Percentiles rank a stretch among this genome's conserved stretches.
Conservation (phyloP, 2,797 vertebrate species). For the Sarcophilus harrisii region DNA sequence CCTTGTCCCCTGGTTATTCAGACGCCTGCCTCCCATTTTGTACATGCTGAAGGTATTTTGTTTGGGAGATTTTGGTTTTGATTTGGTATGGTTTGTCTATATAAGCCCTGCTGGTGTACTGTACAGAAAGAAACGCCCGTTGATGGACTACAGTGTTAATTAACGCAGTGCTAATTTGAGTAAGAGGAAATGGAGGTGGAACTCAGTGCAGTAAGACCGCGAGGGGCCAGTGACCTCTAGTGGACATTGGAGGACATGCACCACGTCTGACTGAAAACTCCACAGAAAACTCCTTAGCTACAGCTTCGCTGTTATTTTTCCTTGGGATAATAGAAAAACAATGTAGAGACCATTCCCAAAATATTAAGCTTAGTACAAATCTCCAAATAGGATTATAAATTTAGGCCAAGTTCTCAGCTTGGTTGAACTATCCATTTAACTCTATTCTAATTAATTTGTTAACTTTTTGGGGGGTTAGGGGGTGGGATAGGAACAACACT, state of each 20-base stretch:
- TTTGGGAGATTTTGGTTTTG: slow-evolving; percentile 73
- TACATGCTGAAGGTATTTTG: slow-evolving; percentile 74
- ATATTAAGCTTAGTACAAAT: not conserved
- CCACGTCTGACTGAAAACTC: not conserved
- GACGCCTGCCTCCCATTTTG: slow-evolving; percentile 77
- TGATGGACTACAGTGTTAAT: slow-evolving; percentile 84
- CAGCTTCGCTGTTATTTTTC: not conserved
- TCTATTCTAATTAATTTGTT: not conserved
- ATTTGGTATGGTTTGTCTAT: slow-evolving; percentile 78
- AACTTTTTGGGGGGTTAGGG: not conserved
- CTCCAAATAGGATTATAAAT: not conserved
- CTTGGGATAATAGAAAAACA: too few species aligned
- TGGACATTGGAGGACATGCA: slow-evolving; percentile 77
- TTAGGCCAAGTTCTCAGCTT: not conserved
- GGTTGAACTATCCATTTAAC: not conserved
- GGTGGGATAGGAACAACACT: not conserved
- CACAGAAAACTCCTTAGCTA: not conserved
- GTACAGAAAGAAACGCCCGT: slow-evolving; percentile 74
- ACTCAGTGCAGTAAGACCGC: slow-evolving; percentile 56
- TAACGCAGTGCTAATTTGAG: slow-evolving; percentile 84
- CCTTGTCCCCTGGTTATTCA: slow-evolving; percentile 77
- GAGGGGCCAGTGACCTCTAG: slow-evolving; percentile 86
- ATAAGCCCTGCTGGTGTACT: slow-evolving; percentile 76
- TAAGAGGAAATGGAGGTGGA: slow-evolving; percentile 68
- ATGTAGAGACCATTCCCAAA: not conserved